phyloP scores from a whole-genome alignment of 2,797 vertebrate species.

The Spinus pinus region DNA sequence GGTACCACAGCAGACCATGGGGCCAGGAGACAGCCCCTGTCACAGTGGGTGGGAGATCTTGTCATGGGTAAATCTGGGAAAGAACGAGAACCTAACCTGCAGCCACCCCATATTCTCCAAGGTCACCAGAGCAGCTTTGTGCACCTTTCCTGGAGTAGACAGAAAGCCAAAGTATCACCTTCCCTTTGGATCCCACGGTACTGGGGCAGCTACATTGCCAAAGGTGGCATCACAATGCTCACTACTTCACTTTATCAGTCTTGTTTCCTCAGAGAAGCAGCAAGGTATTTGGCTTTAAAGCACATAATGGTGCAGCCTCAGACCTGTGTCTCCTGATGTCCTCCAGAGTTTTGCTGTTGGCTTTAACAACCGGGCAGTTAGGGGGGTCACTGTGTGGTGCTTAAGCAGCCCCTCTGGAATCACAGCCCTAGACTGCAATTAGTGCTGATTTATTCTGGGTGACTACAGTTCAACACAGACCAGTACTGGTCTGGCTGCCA shows the following conservation, averaged over 20 bases:
- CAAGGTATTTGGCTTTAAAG: neutral
- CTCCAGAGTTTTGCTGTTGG: neutral
- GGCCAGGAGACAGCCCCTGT: neutral
- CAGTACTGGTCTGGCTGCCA: constrained; percentile 49
- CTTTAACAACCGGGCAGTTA: neutral
- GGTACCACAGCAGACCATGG: neutral
- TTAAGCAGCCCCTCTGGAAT: constrained; percentile 56
- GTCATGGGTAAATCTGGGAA: neutral
- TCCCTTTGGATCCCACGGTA: neutral
- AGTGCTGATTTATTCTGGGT: constrained; percentile 67
- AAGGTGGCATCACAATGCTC: neutral
- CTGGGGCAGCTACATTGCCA: accelerated
- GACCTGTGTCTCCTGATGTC: neutral
- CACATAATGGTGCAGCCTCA: constrained; percentile 1
- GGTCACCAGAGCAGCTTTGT: neutral
- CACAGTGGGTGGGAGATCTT: neutral
- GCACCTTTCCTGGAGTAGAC: neutral
- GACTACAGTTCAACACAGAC: constrained; percentile 57
- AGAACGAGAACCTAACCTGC: neutral
- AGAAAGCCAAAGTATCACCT: neutral
- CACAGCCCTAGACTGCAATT: constrained; percentile 65
- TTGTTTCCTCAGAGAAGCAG: neutral
- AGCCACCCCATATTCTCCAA: neutral
- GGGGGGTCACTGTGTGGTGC: neutral
- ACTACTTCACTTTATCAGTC: neutral